Base-by-base conservation (phyloP, 2,888 invertebrate species). In the Candidula unifasciata region DNA sequence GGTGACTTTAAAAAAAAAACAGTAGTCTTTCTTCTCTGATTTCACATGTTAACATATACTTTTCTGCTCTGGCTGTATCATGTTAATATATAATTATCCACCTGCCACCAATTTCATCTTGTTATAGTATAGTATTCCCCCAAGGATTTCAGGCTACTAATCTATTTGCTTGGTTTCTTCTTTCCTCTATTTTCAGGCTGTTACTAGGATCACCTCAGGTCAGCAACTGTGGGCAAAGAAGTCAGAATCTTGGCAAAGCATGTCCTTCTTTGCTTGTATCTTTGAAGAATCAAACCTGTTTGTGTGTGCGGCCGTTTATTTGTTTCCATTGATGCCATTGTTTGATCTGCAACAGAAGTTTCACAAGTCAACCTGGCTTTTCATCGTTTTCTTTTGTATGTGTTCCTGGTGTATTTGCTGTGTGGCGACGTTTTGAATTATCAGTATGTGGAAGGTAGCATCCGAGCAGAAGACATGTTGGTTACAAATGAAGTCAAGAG, bases 271-370 rank as follows among this genome's bases (percentile, higher is more conserved):
- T 68, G 33, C 37, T 71, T 24, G 35, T 21, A 44, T 44, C 44
- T 44, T 73, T 24, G 44, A 37, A 33, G 33, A 68, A 68, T 68
- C 68, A 68, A 68, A 35, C 18, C n/a, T n/a, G 24, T 21, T 21
- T 24, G 16, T 44, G 27, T n/a, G 0, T 44, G 27, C 2, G n/a
- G 24, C n/a, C 13, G 73, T 52, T 24, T 73, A 73, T 73, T 73
- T 73, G 27, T 73, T 73, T 44, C 44, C 44, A 44, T 44, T 73
- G 73, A n/a, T 73, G 24, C 8, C 73, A n/a, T 18, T 73, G 73
- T 44, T 13, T 73, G 44, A 73, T 44, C 44, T 68, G 33, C 18
- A 33, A 35, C 68, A 68, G 68, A 33, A 10, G 44, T 44, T n/a
- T 27, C 73, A 44, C 3, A 73, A 73, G 24, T 44, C 37, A 73